Conservation (phyloP, 37 sponge, comb jelly and placozoan genomes). For the Geodia barretti region DNA sequence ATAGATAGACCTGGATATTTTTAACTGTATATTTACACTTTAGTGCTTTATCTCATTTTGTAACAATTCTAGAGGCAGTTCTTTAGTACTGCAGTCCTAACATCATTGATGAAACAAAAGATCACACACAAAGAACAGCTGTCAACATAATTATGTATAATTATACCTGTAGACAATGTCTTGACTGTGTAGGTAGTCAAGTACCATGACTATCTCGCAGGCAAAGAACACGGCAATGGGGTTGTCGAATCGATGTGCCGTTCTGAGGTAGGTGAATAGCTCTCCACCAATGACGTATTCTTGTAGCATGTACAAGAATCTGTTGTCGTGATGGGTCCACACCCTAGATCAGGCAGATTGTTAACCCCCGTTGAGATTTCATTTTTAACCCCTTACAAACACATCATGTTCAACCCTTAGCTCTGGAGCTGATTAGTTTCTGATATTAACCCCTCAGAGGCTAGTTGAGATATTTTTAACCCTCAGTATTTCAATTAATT, state of each 20-base stretch:
- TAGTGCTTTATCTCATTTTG: too few relatives aligned
- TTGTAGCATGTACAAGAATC: slow-evolving; percentile 92
- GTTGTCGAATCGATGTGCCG: slow-evolving; percentile 79
- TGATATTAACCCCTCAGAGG: too few relatives aligned
- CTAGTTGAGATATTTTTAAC: too few relatives aligned
- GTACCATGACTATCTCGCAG: slow-evolving; percentile 89
- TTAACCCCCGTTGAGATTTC: too few relatives aligned
- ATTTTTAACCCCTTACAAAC: not conserved
- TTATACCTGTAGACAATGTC: slow-evolving; percentile 78
- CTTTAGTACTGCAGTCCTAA: not conserved
- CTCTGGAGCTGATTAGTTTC: too few relatives aligned
- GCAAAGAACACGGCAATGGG: slow-evolving; percentile 80
- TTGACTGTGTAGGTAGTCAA: slow-evolving; percentile 89
- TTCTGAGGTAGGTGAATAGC: slow-evolving; percentile 90
- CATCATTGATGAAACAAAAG: not conserved
- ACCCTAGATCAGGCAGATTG: slow-evolving; percentile 48
- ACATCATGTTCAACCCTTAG: not conserved
- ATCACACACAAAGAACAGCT: not conserved
- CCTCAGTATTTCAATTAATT: too few relatives aligned
- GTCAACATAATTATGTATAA: not conserved
- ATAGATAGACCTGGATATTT: too few relatives aligned
- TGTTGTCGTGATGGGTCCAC: slow-evolving; percentile 87
- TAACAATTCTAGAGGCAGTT: too few relatives aligned
- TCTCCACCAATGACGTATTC: slow-evolving; percentile 94
- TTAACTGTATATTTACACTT: too few relatives aligned